Base-by-base conservation (phyloP, 2,797 vertebrate genomes). In the Gadopsis bispinosus region DNA sequence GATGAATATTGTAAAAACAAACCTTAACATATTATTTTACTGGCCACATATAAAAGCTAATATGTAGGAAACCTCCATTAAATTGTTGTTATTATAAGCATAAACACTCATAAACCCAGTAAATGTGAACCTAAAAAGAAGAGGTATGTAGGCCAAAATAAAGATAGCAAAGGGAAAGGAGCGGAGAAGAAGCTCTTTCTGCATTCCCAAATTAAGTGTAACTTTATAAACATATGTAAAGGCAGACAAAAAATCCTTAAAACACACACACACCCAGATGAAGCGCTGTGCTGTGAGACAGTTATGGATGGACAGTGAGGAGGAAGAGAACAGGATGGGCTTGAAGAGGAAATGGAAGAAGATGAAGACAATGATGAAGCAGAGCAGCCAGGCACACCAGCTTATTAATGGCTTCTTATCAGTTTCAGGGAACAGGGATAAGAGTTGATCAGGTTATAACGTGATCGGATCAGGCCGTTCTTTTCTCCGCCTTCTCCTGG, bases 381-480 rank as follows among this genome's bases (percentile, higher is more conserved):
- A 62, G 26, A 62, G 41, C 50, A 58, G 79, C 22, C 61, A 66
- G 69, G 35, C 31, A 53, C 64, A 35, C 7, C 43, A 37, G 63
- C 76, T 83, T 81, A 86, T 83, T 68, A 79, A 72, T 68, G 29
- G 65, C 13, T 20, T 62, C 72, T 80, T 76, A 83, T 83, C 80
- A 65, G 65, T 43, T 64, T 33, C 39, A 62, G 60, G 58, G 29
- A n/a, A 33, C 39, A 41, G 50, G 35, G 79, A 89, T 87, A 78
- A 88, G 60, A 51, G n/a, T 20, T 77, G 76, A 87, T 84, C 56
- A 41, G 72, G 65, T 74, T 72, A 45, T 80, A 53, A 66, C 39
- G 58, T 43, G 56, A 86, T 79, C 54, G 9, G 60, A 81, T 88
- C 78, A 74, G 16, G 37, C 43, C 0, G 1, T 37, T 53, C 47